Conservation (phyloP, 2,113 vertebrate genomes). For the Laticauda colubrina region DNA sequence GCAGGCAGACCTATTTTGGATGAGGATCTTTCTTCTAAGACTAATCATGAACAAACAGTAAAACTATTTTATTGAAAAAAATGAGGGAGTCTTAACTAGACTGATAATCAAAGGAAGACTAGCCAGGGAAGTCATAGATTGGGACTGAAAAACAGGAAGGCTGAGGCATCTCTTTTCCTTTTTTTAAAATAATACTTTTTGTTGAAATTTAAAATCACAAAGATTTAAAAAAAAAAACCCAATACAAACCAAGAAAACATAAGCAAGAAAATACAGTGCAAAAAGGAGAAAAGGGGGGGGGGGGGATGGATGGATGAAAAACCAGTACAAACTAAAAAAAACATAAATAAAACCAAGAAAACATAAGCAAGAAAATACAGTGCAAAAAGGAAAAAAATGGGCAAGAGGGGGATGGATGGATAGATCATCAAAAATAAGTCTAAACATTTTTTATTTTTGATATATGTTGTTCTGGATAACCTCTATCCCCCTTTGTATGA, state of each 20-base stretch:
- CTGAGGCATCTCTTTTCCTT: too few species aligned
- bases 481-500: neutral
- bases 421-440: neutral
- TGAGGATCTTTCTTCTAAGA: neutral
- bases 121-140: neutral
- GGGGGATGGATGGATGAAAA: neutral
- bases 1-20: neutral
- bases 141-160: neutral
- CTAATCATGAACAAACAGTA: neutral
- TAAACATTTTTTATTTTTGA: neutral
- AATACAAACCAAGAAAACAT: neutral
- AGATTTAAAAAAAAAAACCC: neutral
- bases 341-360: neutral
- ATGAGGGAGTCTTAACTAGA: neutral
- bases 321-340: neutral
- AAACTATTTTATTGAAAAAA: neutral
- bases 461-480: neutral
- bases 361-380: too few species aligned
- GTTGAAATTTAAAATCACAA: neutral
- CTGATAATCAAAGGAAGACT: neutral
- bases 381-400: neutral
- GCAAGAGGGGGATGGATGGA: neutral
- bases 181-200: neutral
- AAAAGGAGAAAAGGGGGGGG: neutral
- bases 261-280: neutral